Evolutionary conservation across 2,888 invertebrate species (phyloP).

Genomic region (Orthonychiurus folsomi): DNA sequence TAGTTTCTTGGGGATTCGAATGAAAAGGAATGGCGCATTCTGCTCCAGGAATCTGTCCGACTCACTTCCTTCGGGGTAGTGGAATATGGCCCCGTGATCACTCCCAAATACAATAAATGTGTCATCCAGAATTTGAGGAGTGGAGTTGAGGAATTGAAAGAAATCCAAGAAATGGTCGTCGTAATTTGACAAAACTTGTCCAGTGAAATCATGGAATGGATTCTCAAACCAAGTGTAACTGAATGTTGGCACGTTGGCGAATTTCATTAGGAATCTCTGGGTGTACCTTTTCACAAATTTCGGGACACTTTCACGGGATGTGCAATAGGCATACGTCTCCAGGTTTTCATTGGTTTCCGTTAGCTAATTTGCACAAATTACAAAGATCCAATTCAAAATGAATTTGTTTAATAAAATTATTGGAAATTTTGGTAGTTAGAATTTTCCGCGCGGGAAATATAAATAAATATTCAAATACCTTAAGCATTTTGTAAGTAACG

Average conservation of each 20-base stretch:
- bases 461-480: background rate
- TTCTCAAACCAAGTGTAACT: conserved; percentile 72
- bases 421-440: no score
- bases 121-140: conserved; percentile 54
- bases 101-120: conserved; percentile 61
- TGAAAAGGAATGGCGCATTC: conserved; percentile 57
- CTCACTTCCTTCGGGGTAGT: conserved; percentile 55
- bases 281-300: conserved; percentile 62
- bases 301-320: conserved; percentile 14
- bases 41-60: conserved; percentile 69
- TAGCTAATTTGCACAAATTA: background rate
- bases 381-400: background rate
- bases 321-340: conserved; percentile 9
- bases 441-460: background rate
- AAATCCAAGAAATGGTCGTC: conserved; percentile 53
- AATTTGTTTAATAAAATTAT: no score
- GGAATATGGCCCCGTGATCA: conserved; percentile 70
- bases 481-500: no score
- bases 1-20: conserved; percentile 58
- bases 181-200: conserved; percentile 57
- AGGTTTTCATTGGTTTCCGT: background rate
- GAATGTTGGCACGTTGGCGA: conserved; percentile 53
- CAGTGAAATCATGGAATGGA: conserved; percentile 60
- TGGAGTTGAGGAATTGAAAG: conserved; percentile 52
- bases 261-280: conserved; percentile 57